phyloP scores from a whole-genome alignment of 2,113 vertebrate genomes.

The Etia nguti region DNA sequence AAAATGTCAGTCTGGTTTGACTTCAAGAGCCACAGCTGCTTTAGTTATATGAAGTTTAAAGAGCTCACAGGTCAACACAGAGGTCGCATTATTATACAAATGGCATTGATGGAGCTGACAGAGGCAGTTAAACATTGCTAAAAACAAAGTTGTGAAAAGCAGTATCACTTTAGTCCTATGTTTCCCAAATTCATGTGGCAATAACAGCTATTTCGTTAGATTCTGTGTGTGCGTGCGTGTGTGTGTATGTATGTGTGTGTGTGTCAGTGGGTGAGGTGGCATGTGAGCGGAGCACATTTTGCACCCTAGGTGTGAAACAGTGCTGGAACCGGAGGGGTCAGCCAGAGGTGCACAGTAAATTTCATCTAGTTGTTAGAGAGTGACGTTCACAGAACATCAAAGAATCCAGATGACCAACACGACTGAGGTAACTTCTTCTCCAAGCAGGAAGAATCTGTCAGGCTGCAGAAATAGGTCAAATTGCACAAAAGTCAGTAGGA shows the following conservation, averaged over 20 bases:
- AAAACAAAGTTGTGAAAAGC: not conserved
- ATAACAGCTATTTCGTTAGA: not conserved
- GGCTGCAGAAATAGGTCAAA: not conserved
- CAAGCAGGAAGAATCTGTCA: not conserved
- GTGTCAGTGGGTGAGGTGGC: slow-evolving; percentile 2
- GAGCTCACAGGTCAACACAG: not conserved
- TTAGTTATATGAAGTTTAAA: not conserved
- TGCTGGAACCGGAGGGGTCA: slow-evolving; percentile 49
- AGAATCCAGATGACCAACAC: not conserved
- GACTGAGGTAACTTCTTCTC: not conserved
- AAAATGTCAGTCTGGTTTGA: not conserved
- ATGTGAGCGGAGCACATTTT: slow-evolving; percentile 48
- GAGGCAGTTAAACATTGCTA: not conserved
- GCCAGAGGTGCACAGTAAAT: slow-evolving; percentile 51
- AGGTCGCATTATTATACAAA: not conserved
- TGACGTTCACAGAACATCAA: not conserved
- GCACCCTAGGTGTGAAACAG: slow-evolving; percentile 65
- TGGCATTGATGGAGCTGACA: not conserved
- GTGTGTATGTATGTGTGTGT: not conserved
- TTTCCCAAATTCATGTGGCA: not conserved
- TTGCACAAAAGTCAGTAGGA: not conserved
- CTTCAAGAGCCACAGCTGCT: not conserved
- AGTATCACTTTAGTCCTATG: not conserved
- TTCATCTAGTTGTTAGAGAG: slow-evolving; percentile 29
- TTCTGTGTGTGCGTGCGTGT: not conserved